phyloP scores from a whole-genome alignment of 37 sponge, comb jelly and placozoan species.

The Cliona cf. orientalis region DNA sequence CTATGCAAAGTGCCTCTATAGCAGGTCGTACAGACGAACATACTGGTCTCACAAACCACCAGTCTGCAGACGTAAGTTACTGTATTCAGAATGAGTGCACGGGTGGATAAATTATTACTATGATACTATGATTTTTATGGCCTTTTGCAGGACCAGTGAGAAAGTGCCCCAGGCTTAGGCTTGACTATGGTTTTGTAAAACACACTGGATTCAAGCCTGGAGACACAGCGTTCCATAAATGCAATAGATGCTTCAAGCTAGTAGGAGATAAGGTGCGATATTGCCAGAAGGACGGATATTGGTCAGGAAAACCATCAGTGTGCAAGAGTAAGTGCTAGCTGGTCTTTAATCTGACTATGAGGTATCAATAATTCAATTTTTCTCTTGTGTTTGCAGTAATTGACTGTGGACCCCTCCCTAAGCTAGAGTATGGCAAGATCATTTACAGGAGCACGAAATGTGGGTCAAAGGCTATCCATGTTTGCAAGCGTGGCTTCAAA shows the following conservation, averaged over 20 bases:
- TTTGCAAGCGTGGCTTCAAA: constrained; percentile 27
- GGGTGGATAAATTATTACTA: neutral
- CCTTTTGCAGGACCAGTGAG: neutral
- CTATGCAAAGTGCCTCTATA: no score
- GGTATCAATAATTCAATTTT: neutral
- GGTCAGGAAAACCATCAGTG: constrained; percentile 11
- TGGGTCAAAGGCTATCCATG: constrained; percentile 12
- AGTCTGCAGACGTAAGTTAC: neutral
- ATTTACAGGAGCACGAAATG: neutral
- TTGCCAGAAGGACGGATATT: neutral
- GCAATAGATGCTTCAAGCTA: constrained; percentile 37
- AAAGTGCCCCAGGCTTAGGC: neutral
- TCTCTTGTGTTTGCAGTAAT: neutral
- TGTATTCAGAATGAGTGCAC: neutral
- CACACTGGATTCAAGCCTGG: constrained; percentile 20
- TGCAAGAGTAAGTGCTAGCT: constrained; percentile 6
- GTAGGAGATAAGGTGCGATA: neutral
- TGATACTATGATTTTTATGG: neutral
- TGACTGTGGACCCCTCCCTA: neutral
- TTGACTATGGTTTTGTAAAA: neutral
- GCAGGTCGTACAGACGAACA: no score
- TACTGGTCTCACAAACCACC: constrained; percentile 16
- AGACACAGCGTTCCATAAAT: constrained; percentile 42
- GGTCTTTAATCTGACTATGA: neutral
- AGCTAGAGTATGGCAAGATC: neutral